Conservation (phyloP, 35 echinoderm and acorn worm genomes). For the Apostichopus californicus region DNA sequence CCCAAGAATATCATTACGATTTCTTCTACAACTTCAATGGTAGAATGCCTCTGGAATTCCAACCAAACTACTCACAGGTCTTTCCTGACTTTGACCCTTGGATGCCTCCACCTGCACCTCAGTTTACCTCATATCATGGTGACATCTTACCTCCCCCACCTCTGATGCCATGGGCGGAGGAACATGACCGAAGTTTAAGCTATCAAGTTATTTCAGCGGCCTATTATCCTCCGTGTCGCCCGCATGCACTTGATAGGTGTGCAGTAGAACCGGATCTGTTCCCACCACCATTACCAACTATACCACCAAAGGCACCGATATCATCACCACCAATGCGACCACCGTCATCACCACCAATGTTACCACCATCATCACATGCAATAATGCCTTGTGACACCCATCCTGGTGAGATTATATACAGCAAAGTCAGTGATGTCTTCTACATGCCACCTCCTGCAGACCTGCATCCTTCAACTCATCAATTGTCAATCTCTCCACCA, state of each 20-base stretch:
- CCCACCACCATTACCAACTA: not conserved
- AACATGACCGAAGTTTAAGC: no score
- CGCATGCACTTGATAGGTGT: not conserved
- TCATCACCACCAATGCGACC: not conserved
- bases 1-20: no score
- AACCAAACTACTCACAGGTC: no score
- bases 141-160: no score
- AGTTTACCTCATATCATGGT: no score
- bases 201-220: not conserved
- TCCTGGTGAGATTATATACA: not conserved
- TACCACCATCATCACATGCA: not conserved
- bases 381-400: not conserved
- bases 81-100: no score
- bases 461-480: no score
- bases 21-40: not conserved
- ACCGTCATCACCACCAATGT: not conserved
- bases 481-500: not conserved
- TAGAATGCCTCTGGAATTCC: no score
- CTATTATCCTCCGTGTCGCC: no score
- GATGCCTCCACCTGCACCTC: no score
- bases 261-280: not conserved
- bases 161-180: no score
- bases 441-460: not conserved
- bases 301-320: not conserved
- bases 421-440: not conserved